Percentiles rank a stretch among this genome's conserved stretches.
Evolutionary conservation across 1,140 invertebrate species (phyloP).

Genomic region (Proales similis): DNA sequence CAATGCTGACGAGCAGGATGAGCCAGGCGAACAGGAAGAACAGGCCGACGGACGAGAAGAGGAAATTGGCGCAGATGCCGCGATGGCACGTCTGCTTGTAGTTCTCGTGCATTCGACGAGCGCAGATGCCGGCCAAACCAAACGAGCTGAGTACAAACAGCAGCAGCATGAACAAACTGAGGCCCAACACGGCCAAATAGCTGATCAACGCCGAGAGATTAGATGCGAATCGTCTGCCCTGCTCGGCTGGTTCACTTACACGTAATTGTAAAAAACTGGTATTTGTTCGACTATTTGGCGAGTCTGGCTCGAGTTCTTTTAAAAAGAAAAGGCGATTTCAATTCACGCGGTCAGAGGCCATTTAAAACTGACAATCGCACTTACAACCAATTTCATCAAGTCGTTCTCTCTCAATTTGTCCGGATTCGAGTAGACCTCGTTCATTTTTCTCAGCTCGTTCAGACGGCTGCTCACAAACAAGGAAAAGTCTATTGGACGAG

Average conservation of each 20-base stretch:
- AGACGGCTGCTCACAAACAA: too few species aligned
- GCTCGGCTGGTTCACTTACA: too few species aligned
- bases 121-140: slow-evolving; percentile 18
- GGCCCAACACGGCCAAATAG: slow-evolving; percentile 11
- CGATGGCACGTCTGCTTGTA: slow-evolving; percentile 24
- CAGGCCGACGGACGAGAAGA: neutral
- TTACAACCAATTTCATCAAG: too few species aligned
- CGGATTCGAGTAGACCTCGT: too few species aligned
- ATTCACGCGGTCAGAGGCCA: neutral
- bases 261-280: neutral
- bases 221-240: too few species aligned
- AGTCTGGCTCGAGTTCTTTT: slow-evolving; percentile 16
- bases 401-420: too few species aligned
- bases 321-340: slow-evolving; percentile 3
- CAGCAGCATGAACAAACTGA: neutral
- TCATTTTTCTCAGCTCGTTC: too few species aligned
- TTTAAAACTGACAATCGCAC: too few species aligned
- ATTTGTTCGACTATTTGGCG: neutral
- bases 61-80: slow-evolving; percentile 21
- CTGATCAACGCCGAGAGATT: too few species aligned
- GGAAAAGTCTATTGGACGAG: too few species aligned
- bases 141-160: slow-evolving; percentile 22
- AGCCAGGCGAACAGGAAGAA: slow-evolving; percentile 16
- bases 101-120: slow-evolving; percentile 26
- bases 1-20: slow-evolving; percentile 12